Percentiles rank a stretch among this genome's conserved stretches.
Conservation (phyloP, 2,888 invertebrate genomes). For the Mylabris sibirica region DNA sequence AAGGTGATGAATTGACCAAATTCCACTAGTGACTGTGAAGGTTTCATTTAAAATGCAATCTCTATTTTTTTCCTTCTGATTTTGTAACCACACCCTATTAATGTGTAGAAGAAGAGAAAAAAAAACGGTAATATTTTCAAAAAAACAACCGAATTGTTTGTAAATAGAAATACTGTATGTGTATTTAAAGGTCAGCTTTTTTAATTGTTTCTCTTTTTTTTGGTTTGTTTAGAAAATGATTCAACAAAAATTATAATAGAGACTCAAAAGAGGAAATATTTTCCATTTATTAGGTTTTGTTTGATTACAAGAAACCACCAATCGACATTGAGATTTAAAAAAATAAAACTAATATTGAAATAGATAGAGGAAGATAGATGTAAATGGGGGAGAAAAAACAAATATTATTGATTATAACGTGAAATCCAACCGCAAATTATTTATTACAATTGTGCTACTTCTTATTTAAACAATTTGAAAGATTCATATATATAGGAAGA, state of each 20-base stretch:
- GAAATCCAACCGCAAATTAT: slow-evolving; percentile 32
- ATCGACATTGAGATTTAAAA: not conserved
- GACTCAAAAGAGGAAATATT: not conserved
- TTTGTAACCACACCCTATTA: not conserved
- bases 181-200: not conserved
- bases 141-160: not conserved
- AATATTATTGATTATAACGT: slow-evolving; percentile 17
- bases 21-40: slow-evolving; percentile 2
- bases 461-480: not conserved
- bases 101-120: not conserved
- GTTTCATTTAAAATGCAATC: slow-evolving; percentile 2
- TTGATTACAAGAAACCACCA: not conserved
- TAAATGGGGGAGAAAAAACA: not conserved
- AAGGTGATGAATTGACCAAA: slow-evolving; percentile 1
- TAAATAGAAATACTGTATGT: not conserved
- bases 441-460: slow-evolving; percentile 31
- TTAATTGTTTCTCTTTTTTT: not conserved
- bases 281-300: not conserved
- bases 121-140: not conserved
- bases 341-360: not conserved
- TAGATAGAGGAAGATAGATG: not conserved
- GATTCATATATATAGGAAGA: not conserved
- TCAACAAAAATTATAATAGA: not conserved
- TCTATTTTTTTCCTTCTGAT: not conserved
- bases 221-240: not conserved